phyloP scores from a whole-genome alignment of 2,888 invertebrate genomes.

The Melitaea athalia region DNA sequence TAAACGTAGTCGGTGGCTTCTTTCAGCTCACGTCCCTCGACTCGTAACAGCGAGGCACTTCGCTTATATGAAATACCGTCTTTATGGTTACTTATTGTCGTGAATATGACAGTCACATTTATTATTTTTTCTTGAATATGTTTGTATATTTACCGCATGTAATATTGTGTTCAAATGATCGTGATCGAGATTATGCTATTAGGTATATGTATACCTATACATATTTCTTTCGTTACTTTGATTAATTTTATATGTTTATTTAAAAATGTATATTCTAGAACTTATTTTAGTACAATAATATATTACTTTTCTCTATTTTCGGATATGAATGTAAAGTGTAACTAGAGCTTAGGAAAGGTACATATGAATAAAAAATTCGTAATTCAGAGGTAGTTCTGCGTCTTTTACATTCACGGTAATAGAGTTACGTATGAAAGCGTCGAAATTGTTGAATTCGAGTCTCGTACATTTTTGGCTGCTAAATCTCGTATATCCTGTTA shows the following conservation, averaged over 20 bases:
- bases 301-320: slow-evolving; percentile 3
- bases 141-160: slow-evolving; percentile 9
- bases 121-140: slow-evolving; percentile 45
- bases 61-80: slow-evolving; percentile 69
- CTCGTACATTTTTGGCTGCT: slow-evolving; percentile 44
- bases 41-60: slow-evolving; percentile 68
- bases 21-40: slow-evolving; percentile 71
- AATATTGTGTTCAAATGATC: background rate
- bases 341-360: slow-evolving; percentile 34
- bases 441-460: slow-evolving; percentile 44
- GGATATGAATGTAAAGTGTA: slow-evolving; percentile 25
- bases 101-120: slow-evolving; percentile 58
- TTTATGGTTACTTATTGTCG: slow-evolving; percentile 73
- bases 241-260: too few relatives aligned
- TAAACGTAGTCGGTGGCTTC: slow-evolving; percentile 59
- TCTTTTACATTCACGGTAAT: slow-evolving; percentile 41
- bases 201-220: too few relatives aligned
- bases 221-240: background rate
- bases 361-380: slow-evolving; percentile 39
- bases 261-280: too few relatives aligned
- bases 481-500: slow-evolving; percentile 46
- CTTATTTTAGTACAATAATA: background rate
- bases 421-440: slow-evolving; percentile 43
- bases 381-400: slow-evolving; percentile 39
- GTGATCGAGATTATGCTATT: background rate